Conservation (phyloP, 2,113 vertebrate genomes). For the Lipotes vexillifer region DNA sequence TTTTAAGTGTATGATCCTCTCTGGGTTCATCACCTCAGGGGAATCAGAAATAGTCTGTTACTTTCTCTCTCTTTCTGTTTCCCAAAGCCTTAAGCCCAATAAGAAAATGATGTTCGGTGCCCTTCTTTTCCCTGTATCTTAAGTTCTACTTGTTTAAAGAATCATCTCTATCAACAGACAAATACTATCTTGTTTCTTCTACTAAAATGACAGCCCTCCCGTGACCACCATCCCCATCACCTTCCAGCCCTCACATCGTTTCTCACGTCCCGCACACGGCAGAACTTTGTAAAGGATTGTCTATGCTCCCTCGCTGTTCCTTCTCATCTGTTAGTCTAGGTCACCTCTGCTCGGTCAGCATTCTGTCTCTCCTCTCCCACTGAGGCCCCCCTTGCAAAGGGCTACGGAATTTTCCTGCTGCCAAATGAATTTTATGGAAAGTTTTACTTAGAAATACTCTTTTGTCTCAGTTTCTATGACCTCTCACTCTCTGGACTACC, state of each 20-base stretch:
- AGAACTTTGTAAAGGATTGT: not conserved
- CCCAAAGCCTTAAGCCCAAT: not conserved
- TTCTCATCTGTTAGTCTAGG: not conserved
- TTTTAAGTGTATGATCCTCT: not conserved
- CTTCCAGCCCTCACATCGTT: not conserved
- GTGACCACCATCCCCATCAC: not conserved
- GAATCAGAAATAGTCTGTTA: not conserved
- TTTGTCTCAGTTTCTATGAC: not conserved
- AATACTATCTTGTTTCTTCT: not conserved
- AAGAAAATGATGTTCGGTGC: not conserved
- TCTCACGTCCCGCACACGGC: not conserved
- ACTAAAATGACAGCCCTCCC: not conserved
- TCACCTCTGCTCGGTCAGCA: not conserved
- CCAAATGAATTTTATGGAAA: not conserved
- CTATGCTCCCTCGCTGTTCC: not conserved
- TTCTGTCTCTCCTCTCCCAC: not conserved
- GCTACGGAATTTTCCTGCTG: not conserved
- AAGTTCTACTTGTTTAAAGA: not conserved
- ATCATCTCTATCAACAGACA: not conserved
- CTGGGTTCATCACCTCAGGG: not conserved
- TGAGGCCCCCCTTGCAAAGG: not conserved
- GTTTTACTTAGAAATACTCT: not conserved
- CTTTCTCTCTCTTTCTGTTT: not conserved
- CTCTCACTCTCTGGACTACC: not conserved
- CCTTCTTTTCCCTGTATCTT: not conserved